Evolutionary conservation across 2,113 vertebrate genomes (phyloP).

Genomic region (Ochotona curzoniae): DNA sequence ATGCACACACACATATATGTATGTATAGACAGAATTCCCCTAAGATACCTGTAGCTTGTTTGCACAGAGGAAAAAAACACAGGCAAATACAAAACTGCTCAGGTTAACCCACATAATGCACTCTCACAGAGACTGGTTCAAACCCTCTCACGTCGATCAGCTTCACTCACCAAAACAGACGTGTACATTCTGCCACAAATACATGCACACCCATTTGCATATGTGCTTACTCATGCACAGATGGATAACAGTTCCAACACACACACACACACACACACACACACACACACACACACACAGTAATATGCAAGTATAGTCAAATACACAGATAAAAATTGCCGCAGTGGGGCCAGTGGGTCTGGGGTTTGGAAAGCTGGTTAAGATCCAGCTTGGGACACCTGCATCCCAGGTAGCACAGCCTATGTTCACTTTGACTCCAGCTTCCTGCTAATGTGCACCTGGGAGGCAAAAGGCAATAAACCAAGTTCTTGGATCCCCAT

Average conservation of each 20-base stretch:
- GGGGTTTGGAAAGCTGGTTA: no score
- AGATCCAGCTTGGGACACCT: no score
- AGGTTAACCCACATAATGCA: neutral
- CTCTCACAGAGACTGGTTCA: neutral
- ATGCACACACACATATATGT: neutral
- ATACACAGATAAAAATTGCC: constrained; percentile 37
- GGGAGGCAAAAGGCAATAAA: no score
- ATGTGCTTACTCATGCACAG: neutral
- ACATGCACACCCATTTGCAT: neutral
- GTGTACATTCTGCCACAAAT: neutral
- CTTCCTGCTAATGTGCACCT: no score
- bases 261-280: neutral
- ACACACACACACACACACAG: neutral
- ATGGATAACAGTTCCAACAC: constrained; percentile 8
- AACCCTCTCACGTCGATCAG: neutral
- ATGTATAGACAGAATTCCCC: neutral
- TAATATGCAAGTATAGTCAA: constrained; percentile 30
- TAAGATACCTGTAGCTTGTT: constrained; percentile 9
- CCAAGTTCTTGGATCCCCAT: no score
- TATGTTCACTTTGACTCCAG: no score
- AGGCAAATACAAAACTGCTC: constrained; percentile 35
- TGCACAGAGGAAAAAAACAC: neutral
- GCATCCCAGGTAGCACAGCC: no score
- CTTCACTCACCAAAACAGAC: neutral
- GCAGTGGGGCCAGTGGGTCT: no score